phyloP scores from a whole-genome alignment of 2,888 invertebrate genomes.

The Patella caerulea region DNA sequence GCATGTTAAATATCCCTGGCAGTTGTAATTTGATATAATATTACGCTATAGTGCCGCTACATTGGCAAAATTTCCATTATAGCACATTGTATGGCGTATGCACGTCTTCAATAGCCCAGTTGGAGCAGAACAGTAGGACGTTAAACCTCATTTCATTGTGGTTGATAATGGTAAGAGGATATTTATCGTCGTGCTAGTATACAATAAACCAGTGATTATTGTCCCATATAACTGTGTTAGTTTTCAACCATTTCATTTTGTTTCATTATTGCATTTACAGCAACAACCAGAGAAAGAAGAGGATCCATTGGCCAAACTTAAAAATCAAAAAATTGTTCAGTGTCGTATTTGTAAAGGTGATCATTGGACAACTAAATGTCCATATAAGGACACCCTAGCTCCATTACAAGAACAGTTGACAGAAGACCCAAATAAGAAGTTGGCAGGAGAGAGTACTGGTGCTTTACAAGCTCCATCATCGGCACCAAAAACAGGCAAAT shows the following conservation, averaged over 20 bases:
- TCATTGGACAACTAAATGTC: conserved; percentile 98
- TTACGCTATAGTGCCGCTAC: too few species aligned
- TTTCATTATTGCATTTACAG: conserved; percentile 72
- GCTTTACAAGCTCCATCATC: conserved; percentile 47
- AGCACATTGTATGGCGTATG: too few species aligned
- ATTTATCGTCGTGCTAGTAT: too few species aligned
- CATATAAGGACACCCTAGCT: conserved; percentile 90
- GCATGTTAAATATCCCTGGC: too few species aligned
- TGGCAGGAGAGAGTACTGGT: conserved; percentile 52
- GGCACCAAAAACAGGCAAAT: conserved; percentile 69
- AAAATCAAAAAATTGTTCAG: conserved; percentile 75
- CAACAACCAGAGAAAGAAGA: conserved; percentile 89
- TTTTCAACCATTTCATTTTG: neutral
- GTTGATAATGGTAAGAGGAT: too few species aligned
- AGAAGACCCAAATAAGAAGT: conserved; percentile 72
- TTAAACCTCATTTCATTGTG: neutral
- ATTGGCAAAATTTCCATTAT: too few species aligned
- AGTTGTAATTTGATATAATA: too few species aligned
- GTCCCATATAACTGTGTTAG: too few species aligned
- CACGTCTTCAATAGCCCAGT: neutral
- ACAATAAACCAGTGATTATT: too few species aligned
- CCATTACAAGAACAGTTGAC: conserved; percentile 68
- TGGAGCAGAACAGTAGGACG: neutral
- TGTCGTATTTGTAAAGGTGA: conserved; percentile 78
- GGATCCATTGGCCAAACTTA: conserved; percentile 84